Conservation (phyloP, 2,888 invertebrate species). For the Orthonevra nobilis region DNA sequence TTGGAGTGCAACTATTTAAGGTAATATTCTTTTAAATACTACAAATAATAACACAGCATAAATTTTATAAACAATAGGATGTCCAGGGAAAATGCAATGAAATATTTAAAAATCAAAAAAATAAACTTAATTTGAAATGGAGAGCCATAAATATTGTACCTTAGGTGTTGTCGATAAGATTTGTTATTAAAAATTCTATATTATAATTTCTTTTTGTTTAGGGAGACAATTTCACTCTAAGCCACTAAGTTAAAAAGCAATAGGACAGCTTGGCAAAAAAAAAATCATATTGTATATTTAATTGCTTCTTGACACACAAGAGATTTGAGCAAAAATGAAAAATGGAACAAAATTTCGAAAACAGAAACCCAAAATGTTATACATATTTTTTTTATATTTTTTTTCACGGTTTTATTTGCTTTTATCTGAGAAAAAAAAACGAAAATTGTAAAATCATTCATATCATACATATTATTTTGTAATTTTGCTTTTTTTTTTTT, state of each 20-base stretch:
- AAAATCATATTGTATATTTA: not conserved
- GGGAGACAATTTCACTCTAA: not conserved
- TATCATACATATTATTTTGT: slow-evolving; percentile 1
- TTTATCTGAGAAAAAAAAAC: slow-evolving; percentile 10
- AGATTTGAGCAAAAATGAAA: slow-evolving; percentile 10
- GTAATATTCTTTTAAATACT: slow-evolving; percentile 75
- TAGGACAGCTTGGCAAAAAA: slow-evolving; percentile 19
- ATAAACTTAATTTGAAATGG: too few species aligned
- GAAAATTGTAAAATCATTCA: slow-evolving; percentile 52
- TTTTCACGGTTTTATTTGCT: slow-evolving; percentile 1
- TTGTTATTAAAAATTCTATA: slow-evolving; percentile 1
- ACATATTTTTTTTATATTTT: not conserved
- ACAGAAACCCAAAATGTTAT: slow-evolving; percentile 16
- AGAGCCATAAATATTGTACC: not conserved
- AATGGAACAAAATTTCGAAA: slow-evolving; percentile 31
- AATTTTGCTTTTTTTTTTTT: not conserved
- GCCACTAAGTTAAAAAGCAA: not conserved
- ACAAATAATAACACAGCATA: slow-evolving; percentile 69
- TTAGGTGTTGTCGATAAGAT: slow-evolving; percentile 68
- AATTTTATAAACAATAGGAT: slow-evolving; percentile 56
- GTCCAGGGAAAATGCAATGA: slow-evolving; percentile 64
- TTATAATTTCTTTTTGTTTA: not conserved
- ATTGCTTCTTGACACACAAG: slow-evolving; percentile 25
- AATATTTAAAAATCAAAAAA: slow-evolving; percentile 46
- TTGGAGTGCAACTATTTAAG: slow-evolving; percentile 99